Conservation (phyloP, 2,888 invertebrate genomes). For the Exephanes ischioxanthus region DNA sequence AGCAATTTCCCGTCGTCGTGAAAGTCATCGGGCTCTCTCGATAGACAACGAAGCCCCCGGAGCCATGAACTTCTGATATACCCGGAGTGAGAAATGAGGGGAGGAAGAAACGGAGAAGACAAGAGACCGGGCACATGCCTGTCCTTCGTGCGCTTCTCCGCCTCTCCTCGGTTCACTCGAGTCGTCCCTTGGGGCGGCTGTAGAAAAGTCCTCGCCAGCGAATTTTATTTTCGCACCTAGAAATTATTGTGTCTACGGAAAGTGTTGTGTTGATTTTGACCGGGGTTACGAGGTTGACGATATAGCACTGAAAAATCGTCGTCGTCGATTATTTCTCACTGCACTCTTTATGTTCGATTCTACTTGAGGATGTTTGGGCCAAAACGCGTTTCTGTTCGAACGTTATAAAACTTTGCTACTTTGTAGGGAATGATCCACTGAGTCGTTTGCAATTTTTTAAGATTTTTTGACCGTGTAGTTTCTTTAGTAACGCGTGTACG, state of each 20-base stretch:
- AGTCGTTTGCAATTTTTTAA: no score
- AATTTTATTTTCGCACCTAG: background rate
- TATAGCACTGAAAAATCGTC: slow-evolving; percentile 18
- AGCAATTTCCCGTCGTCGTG: slow-evolving; percentile 13
- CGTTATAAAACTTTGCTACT: no score
- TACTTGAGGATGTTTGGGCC: no score
- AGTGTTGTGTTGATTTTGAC: slow-evolving; percentile 1
- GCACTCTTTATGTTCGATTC: background rate
- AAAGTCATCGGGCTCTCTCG: slow-evolving; percentile 13
- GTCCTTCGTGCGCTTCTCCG: background rate
- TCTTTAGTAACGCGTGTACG: no score
- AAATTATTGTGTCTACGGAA: background rate
- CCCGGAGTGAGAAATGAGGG: background rate
- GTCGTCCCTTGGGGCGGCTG: slow-evolving; percentile 2
- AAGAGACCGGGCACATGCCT: slow-evolving; percentile 25
- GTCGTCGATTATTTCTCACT: slow-evolving; percentile 5
- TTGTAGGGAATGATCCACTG: no score
- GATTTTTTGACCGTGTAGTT: no score
- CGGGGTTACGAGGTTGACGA: background rate
- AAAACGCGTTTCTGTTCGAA: no score
- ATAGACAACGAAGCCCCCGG: background rate
- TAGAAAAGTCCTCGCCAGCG: background rate
- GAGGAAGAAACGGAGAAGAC: background rate
- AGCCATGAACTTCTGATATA: slow-evolving; percentile 25
- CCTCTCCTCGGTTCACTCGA: background rate